Percentiles rank a stretch among this genome's conserved stretches.
Evolutionary conservation across 2,797 vertebrate genomes (phyloP).

Genomic region (Carapus acus): DNA sequence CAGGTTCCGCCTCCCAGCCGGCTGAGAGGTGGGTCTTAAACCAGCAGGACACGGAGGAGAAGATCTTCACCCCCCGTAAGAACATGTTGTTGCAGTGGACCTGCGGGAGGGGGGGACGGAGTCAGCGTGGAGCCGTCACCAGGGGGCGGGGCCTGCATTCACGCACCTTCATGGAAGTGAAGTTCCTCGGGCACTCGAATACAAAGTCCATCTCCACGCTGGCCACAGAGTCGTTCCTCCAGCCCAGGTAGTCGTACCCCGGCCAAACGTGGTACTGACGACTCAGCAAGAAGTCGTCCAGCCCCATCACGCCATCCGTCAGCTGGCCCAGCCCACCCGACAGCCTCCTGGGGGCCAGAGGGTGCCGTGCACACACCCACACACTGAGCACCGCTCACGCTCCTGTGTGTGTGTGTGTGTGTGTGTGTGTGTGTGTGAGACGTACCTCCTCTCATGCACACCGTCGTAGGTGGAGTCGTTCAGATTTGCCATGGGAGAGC

Average conservation of each 20-base stretch:
- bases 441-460: slow-evolving; percentile 73
- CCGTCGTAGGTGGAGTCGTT: slow-evolving; percentile 93
- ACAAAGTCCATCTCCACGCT: slow-evolving; percentile 79
- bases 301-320: slow-evolving; percentile 76
- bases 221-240: slow-evolving; percentile 75
- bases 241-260: slow-evolving; percentile 82
- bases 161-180: slow-evolving; percentile 81
- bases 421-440: background rate
- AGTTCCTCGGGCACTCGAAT: slow-evolving; percentile 79
- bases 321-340: slow-evolving; percentile 77
- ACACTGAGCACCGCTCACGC: too few species aligned
- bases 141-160: too few species aligned
- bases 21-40: slow-evolving; percentile 77
- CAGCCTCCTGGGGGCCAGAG: slow-evolving; percentile 66
- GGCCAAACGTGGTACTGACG: slow-evolving; percentile 75
- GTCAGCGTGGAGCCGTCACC: too few species aligned
- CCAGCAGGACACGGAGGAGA: slow-evolving; percentile 78
- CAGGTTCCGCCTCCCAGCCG: slow-evolving; percentile 73
- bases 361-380: slow-evolving; percentile 9
- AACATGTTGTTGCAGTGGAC: slow-evolving; percentile 96
- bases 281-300: slow-evolving; percentile 74
- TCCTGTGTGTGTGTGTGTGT: too few species aligned
- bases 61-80: slow-evolving; percentile 84
- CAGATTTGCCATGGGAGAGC: slow-evolving; percentile 73
- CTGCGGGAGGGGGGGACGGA: slow-evolving; percentile 48